Percentiles rank a stretch among this genome's conserved stretches.
phyloP scores from a whole-genome alignment of 2,888 invertebrate genomes.

The Phytoseiulus persimilis region DNA sequence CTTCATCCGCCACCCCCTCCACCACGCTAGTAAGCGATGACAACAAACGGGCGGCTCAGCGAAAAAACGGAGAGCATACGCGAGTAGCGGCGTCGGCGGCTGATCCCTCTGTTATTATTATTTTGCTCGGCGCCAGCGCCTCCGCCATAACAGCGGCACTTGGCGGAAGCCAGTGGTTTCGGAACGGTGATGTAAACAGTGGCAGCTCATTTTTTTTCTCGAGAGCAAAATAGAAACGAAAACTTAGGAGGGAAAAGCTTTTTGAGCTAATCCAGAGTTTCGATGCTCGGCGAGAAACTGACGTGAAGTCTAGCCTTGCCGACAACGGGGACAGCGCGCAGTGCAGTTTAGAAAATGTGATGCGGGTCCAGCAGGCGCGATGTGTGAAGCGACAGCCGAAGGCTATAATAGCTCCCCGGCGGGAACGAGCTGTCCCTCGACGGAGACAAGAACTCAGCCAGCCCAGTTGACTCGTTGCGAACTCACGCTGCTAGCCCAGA shows the following conservation, averaged over 20 bases:
- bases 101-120: not conserved
- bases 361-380: conserved; percentile 35
- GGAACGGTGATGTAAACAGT: conserved; percentile 32
- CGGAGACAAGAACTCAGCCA: conserved; percentile 14
- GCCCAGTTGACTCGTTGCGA: conserved; percentile 62
- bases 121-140: not conserved
- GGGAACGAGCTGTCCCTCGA: conserved; percentile 21
- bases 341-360: conserved; percentile 21
- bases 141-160: not conserved
- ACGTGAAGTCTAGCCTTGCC: not conserved
- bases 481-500: conserved; percentile 72
- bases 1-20: too few relatives aligned
- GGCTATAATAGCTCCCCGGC: not conserved
- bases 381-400: conserved; percentile 35
- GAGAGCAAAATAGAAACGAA: not conserved
- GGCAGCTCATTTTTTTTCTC: conserved; percentile 22
- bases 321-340: not conserved
- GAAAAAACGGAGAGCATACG: too few relatives aligned
- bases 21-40: too few relatives aligned
- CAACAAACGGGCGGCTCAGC: too few relatives aligned
- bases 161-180: conserved; percentile 28
- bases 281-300: not conserved
- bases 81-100: not conserved
- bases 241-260: not conserved
- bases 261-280: not conserved